Evolutionary conservation across 2,113 vertebrate genomes (phyloP), one percentile per base, ranked within the genome.

Genomic region (Promerops cafer): DNA sequence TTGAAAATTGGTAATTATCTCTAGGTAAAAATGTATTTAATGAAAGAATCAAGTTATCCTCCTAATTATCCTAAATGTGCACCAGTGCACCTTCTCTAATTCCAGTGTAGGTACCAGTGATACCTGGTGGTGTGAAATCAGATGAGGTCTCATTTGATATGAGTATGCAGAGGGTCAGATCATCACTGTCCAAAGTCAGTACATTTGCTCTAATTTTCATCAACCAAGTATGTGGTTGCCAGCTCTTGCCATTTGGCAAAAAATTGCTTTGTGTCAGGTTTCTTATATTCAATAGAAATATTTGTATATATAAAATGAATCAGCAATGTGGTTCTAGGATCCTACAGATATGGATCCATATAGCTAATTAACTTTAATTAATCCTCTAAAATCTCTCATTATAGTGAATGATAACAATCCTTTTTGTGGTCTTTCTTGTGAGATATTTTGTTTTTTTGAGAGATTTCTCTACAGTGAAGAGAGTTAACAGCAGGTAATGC

Each of bases 401-500:
- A 35, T 33, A 44, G 33, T 40, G 57, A 63, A 50, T 59, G 78
- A 28, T 61, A 86, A 49, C 42, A 37, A 30, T 40, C 50, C 31
- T 81, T 86, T 86, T 83, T 77, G 64, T 89, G 39, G 13, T 91
- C 16, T 59, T 87, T 80, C 64, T 57, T 21, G 42, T 85, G 64
- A 61, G 53, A 69, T 91, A 90, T 91, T 91, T 93, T 69, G 92
- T 1, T 72, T 90, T 90, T 92, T 83, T 87, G 84, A 90, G 94
- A 90, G 69, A 78, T 85, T 84, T 95, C 90, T 95, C 76, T 87
- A 24, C 81, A 84, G 75, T 18, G 89, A 97, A 88, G 94, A 96
- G 72, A 85, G 89, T 80, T 95, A 98, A 97, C 98, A 98, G 97
- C 97, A 98, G 98, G 98, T 98, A 98, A 98, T 96, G 91, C 91